phyloP scores from a whole-genome alignment of 2,797 vertebrate species.

The Anabacerthia variegaticeps region DNA sequence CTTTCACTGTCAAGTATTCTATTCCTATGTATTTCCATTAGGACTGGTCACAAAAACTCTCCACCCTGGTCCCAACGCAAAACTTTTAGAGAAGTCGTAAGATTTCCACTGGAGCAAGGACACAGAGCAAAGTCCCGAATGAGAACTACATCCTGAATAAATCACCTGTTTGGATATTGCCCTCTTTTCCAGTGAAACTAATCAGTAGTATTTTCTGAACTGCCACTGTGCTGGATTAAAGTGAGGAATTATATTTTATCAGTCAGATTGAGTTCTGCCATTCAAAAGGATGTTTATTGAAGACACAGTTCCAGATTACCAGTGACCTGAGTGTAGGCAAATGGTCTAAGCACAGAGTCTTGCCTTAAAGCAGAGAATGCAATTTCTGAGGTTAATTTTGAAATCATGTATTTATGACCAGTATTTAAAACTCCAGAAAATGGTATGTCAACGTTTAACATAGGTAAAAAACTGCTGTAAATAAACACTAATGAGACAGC shows the following conservation, averaged over 20 bases:
- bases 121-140: neutral
- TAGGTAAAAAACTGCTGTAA: neutral
- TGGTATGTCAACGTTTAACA: neutral
- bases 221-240: neutral
- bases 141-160: neutral
- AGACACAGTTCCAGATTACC: neutral
- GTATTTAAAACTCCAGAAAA: neutral
- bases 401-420: neutral
- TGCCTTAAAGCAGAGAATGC: neutral
- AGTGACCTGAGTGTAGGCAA: neutral
- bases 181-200: neutral
- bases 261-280: neutral
- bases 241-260: neutral
- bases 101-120: neutral
- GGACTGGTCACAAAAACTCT: neutral
- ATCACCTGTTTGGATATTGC: neutral
- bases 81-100: neutral
- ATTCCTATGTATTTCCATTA: neutral
- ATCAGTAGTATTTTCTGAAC: neutral
- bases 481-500: neutral
- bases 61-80: neutral
- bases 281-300: neutral
- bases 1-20: neutral
- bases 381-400: neutral
- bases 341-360: neutral